Evolutionary conservation across 2,113 vertebrate species (phyloP), one percentile per base, ranked within the genome.

Genomic region (Parus major): DNA sequence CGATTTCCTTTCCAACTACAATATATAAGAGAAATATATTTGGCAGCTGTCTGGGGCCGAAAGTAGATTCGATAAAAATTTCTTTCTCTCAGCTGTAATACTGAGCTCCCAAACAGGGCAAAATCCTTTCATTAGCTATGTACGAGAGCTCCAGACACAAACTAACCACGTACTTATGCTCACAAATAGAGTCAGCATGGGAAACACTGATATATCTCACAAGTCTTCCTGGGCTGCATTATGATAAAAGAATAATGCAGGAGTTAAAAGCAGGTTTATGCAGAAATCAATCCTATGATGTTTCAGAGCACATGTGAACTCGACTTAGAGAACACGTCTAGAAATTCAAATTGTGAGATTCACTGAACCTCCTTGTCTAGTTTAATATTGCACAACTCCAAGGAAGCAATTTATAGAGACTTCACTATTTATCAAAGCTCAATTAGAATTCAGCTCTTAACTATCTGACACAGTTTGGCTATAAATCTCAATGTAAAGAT

Each of bases 1-100:
- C 0, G 0, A 90, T 88, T 96, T 96, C 93, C 96, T 92, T 92
- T 97, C 94, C 94, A 93, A 60, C 81, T 77, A 69, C 18, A 7
- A 94, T 95, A 93, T 57, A 49, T 35, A 44, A 71, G n/a, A 77
- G 78, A 86, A 91, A 92, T 76, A 17, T 33, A 87, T 93, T 90
- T 96, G 94, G 93, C 94, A 95, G 88, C 80, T 82, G 33, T 47
- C 52, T 78, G 19, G 73, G 82, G 86, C 85, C 22, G 49, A 88
- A 90, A 83, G 49, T 35, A 92, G 23, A 73, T 86, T 92, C 18
- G 68, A 75, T 35, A 90, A 83, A 63, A 55, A 41, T 57, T 59
- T 69, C 15, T 60, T 87, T 59, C 71, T 82, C 42, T 93, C 71
- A 70, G 25, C 31, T 75, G 22, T 57, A 94, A 75, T 22, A 46